Conservation (phyloP, 1,140 invertebrate genomes). For the Leptoteleia sp. region DNA sequence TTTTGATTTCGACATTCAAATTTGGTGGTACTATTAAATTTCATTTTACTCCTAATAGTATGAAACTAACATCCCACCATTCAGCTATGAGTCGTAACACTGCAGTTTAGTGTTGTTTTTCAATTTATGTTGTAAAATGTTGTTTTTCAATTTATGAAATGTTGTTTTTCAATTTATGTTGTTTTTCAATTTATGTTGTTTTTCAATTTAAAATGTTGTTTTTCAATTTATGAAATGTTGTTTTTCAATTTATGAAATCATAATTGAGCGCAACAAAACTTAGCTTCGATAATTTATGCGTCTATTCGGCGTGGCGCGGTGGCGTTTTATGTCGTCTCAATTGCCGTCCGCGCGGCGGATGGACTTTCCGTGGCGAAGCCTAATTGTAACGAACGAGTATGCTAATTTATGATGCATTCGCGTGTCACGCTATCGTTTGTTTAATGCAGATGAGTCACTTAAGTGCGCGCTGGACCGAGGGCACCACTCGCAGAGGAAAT, state of each 20-base stretch:
- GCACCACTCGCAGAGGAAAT: conserved; percentile 14
- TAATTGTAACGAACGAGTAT: conserved; percentile 74
- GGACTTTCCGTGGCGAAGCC: conserved; percentile 45
- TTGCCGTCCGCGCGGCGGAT: conserved; percentile 27
- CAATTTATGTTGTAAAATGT: no score
- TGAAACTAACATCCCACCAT: no score
- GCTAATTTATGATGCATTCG: conserved; percentile 70
- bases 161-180: no score
- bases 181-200: no score
- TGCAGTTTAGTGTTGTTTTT: no score
- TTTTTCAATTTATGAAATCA: conserved; percentile 30
- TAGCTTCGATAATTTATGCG: conserved; percentile 40
- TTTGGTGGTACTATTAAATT: no score
- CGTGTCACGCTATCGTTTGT: conserved; percentile 68
- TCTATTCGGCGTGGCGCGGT: conserved; percentile 25
- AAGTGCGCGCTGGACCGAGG: conserved; percentile 32
- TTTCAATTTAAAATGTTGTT: no score
- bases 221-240: no score
- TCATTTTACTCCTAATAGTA: no score
- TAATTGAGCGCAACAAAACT: conserved; percentile 23
- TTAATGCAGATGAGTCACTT: conserved; percentile 67
- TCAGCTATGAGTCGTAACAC: no score
- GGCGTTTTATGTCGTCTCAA: conserved; percentile 34
- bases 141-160: no score
- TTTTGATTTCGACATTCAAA: no score